Evolutionary conservation across 2,113 vertebrate genomes (phyloP), one percentile per base, ranked within the genome.

Genomic region (Cavia porcellus): DNA sequence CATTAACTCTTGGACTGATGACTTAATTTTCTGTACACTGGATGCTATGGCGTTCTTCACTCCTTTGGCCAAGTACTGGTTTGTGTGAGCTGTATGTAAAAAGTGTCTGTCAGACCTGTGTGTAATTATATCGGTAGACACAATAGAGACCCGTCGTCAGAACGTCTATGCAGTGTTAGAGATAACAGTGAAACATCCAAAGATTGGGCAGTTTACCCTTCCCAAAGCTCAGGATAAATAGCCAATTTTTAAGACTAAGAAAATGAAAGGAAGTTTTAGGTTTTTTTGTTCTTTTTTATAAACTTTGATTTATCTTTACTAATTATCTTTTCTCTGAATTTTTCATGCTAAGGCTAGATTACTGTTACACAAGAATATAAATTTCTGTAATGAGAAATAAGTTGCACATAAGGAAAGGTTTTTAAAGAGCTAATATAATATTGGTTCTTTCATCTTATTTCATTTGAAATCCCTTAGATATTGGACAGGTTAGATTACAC

Each of bases 311-410:
- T 86, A 19, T 57, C 38, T 86, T 68, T n/a, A 38, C 79, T 80
- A 62, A 2, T 0, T 89, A 19, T 28, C 52, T 89, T 32, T 86
- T 91, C 15, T 82, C 57, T 59, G 22, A 75, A 72, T 94, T 86
- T 22, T 70, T 59, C 47, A 59, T 87, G 55, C 50, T 35, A 25
- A 72, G 19, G 5, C 19, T 93, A 45, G 35, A 24, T 95, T 30
- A 64, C 47, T 38, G 7, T 79, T 79, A 62, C 22, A 38, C 50
- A 83, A 66, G 22, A 79, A 17, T n/a, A 22, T 64, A 59, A 55
- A 68, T 90, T 84, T 96, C 50, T 96, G 7, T 57, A 20, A 85
- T 90, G 45, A 85, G 19, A 94, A 70, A 42, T 75, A 83, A 52
- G 12, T 42, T 92, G 30, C 24, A 55, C 28, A 86, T 81, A n/a